phyloP scores from a whole-genome alignment of 2,797 vertebrate genomes.

The Lateolabrax maculatus region DNA sequence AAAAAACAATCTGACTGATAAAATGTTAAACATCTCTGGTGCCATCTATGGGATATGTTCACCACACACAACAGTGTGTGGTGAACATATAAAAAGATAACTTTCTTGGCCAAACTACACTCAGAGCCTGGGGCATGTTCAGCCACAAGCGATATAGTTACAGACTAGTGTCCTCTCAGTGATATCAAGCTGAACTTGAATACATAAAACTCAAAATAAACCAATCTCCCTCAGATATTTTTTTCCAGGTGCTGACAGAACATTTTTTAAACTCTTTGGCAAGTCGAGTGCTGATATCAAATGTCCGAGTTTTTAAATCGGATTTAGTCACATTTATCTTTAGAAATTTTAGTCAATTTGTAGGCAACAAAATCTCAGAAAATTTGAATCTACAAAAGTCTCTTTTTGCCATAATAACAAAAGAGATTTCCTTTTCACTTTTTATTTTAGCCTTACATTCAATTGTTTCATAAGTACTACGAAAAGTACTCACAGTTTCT shows the following conservation, averaged over 20 bases:
- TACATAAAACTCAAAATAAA: conserved; percentile 8
- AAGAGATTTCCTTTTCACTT: neutral
- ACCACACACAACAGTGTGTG: neutral
- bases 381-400: neutral
- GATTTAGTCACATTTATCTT: neutral
- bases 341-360: neutral
- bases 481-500: neutral
- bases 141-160: neutral
- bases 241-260: neutral
- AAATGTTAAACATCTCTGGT: conserved; percentile 30
- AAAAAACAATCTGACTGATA: neutral
- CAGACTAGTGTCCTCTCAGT: neutral
- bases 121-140: neutral
- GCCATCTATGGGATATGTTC: conserved; percentile 39
- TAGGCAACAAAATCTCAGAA: neutral
- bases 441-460: neutral
- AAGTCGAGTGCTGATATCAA: neutral
- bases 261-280: neutral
- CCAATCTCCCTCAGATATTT: neutral
- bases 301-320: neutral
- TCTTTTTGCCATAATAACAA: neutral
- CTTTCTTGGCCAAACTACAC: neutral
- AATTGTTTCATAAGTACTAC: neutral
- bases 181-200: no score
- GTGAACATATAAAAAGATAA: neutral